Evolutionary conservation across 2,888 invertebrate species (phyloP).

Genomic region (Acrobasis repandana): DNA sequence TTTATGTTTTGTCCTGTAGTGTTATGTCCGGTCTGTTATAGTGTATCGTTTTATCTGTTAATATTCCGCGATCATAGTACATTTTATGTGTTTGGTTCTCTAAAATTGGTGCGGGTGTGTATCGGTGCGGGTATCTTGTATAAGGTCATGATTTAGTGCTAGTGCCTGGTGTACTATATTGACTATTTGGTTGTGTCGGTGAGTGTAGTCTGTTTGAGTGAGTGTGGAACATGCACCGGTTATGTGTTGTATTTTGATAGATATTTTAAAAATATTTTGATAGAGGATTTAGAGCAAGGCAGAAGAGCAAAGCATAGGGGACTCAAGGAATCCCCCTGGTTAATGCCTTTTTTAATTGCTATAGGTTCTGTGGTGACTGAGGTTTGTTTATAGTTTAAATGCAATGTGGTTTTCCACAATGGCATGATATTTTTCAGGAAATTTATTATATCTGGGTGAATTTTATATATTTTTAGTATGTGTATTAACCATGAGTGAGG

Average conservation of each 20-base stretch:
- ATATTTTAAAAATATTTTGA: constrained; percentile 23
- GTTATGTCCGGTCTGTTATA: constrained; percentile 45
- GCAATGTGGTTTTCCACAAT: constrained; percentile 1
- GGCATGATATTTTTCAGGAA: background rate
- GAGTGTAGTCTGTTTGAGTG: too few species aligned
- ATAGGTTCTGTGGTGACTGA: too few species aligned
- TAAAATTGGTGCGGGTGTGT: too few species aligned
- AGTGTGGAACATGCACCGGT: background rate
- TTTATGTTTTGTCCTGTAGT: too few species aligned
- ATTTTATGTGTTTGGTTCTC: too few species aligned
- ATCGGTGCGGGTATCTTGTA: too few species aligned
- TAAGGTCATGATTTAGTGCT: too few species aligned
- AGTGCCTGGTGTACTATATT: too few species aligned
- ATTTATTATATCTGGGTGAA: background rate
- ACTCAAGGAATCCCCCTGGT: constrained; percentile 31
- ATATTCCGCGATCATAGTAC: too few species aligned
- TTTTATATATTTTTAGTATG: background rate
- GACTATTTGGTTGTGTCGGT: constrained; percentile 22
- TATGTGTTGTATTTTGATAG: constrained; percentile 17
- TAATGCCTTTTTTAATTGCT: too few species aligned
- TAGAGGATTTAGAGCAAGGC: constrained; percentile 36
- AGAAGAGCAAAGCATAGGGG: constrained; percentile 32
- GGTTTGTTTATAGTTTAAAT: background rate
- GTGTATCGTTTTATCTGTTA: constrained; percentile 36
- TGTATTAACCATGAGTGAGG: too few species aligned